A percentile compares a stretch with the other conserved stretches of the same genome.
phyloP scores from a whole-genome alignment of 2,113 vertebrate genomes.

The Saimiri boliviensis region DNA sequence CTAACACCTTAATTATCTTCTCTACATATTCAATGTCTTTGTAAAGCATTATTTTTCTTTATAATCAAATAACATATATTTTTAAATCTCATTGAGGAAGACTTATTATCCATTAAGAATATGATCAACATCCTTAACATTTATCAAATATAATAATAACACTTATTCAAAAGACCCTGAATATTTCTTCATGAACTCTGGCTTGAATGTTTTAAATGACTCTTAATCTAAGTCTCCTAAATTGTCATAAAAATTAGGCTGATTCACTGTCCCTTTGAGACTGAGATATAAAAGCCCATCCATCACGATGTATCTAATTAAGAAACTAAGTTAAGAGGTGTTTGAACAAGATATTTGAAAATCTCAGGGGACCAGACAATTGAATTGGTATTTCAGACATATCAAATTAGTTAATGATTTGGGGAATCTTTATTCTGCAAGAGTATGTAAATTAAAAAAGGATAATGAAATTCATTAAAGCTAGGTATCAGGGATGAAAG shows the following conservation, averaged over 20 bases:
- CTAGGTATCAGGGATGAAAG: constrained; percentile 66
- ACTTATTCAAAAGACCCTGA: neutral
- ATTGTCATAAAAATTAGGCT: constrained; percentile 82
- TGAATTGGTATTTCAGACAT: constrained; percentile 85
- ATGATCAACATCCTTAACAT: neutral
- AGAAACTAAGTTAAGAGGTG: constrained; percentile 88
- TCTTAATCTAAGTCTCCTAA: constrained; percentile 77
- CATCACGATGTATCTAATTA: constrained; percentile 87
- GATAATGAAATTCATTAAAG: constrained; percentile 87
- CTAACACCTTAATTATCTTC: neutral
- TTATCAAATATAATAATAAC: neutral
- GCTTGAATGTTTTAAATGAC: constrained; percentile 71
- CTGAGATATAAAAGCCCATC: constrained; percentile 76
- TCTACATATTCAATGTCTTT: neutral
- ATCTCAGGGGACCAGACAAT: constrained; percentile 80
- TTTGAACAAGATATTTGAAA: constrained; percentile 85
- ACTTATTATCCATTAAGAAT: neutral
- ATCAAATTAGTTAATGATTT: constrained; percentile 90
- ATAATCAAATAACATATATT: neutral
- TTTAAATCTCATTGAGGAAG: neutral
- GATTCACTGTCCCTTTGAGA: constrained; percentile 76
- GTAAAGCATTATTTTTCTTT: neutral
- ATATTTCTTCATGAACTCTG: constrained; percentile 71
- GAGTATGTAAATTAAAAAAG: constrained; percentile 86
- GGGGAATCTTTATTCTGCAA: constrained; percentile 84